Percentiles rank a stretch among this genome's conserved stretches.
These are phyloP conservation scores for Protaetia brevitarsis DNA, from an alignment of 1,140 invertebrate genomes.

Conservation along the genomic window DNA sequence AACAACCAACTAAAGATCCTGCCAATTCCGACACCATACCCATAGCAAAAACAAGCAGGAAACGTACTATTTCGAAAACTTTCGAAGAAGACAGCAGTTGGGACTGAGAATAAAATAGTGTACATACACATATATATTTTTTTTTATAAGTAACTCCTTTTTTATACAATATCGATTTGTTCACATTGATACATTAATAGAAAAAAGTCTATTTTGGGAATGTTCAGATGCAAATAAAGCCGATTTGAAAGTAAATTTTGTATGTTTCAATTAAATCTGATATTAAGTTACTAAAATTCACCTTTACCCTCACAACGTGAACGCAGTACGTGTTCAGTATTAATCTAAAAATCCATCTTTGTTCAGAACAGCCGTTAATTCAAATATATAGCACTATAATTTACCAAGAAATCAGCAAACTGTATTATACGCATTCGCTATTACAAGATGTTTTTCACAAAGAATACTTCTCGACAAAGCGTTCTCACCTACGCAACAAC, in stretches of 20 bases:
- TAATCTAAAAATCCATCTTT: too few species aligned
- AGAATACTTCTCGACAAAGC: background rate
- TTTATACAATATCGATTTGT: background rate
- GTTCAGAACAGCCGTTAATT: background rate
- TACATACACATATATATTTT: background rate
- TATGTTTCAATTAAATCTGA: background rate
- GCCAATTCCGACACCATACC: background rate
- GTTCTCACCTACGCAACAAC: slow-evolving; percentile 8
- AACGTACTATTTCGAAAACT: slow-evolving; percentile 8
- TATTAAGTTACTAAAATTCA: background rate
- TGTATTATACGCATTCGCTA: background rate
- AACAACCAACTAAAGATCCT: background rate
- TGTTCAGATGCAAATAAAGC: background rate
- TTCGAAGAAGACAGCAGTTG: slow-evolving; percentile 22
- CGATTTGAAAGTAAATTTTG: background rate
- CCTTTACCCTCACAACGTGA: background rate
- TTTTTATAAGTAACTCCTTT: background rate
- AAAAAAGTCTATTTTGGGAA: background rate
- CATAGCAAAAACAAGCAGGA: slow-evolving; percentile 4
- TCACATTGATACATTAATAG: background rate
- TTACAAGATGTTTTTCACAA: background rate
- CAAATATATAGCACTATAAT: background rate
- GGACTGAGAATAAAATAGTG: background rate
- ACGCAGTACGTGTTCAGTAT: background rate
- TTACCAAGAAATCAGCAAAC: background rate